Evolutionary conservation across 2,888 invertebrate species (phyloP), one percentile per base, ranked within the genome.

Genomic region (Timema cristinae): DNA sequence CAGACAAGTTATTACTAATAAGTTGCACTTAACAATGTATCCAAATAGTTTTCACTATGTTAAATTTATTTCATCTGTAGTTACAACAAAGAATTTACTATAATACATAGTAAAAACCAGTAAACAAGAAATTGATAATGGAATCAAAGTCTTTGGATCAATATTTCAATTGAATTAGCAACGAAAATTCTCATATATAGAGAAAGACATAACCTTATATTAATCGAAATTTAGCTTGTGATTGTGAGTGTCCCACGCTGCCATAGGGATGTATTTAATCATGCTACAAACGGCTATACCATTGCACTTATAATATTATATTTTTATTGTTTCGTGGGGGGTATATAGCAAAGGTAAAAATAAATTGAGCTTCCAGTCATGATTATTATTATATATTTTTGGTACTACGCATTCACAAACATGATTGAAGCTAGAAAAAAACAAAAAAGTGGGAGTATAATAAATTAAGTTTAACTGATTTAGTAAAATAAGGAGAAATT

Each of bases 361-460:
- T 52, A 51, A 48, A 15, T 54, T 68, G 74, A 74, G 75, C 75
- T 75, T 74, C 75, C 75, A 75, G 71, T 72, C 73, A 75, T 73
- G 68, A 74, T 47, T 59, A 69, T 67, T 61, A 69, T 68, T 71
- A 56, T 73, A 69, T 75, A 73, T 75, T 75, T 75, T 75, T 75
- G 73, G 73, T 73, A 75, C 74, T 73, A 74, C 73, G 66, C 70
- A 71, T 68, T 66, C 63, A 32, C 32, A 32, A 32, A 32, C 61
- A 73, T 70, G 74, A 70, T 73, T 71, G 71, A 73, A 74, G 71
- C 61, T 66, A 52, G 52, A 49, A 48, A 32, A 50, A 69, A 69
- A 69, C 13, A 52, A 66, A 15, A 67, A 54, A 67, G 16, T n/a
- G 56, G 56, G 32, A 32, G 32, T 32, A 32, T 2, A 32, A 32